These are phyloP conservation scores for Pollenia labialis DNA, from an alignment of 2,888 invertebrate species.

Conservation along the genomic window DNA sequence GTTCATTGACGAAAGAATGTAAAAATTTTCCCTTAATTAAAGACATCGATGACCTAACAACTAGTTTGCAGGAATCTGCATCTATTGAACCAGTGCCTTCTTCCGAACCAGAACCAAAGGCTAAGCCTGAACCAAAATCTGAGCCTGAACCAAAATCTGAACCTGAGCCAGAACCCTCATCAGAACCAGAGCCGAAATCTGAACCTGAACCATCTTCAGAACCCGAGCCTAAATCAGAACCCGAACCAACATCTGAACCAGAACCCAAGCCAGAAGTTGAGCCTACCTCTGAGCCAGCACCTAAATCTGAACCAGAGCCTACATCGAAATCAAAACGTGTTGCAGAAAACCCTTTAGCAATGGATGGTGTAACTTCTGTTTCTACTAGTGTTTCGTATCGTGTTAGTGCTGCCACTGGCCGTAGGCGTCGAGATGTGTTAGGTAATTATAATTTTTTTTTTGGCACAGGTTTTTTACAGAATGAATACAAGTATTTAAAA, in stretches of 20 bases:
- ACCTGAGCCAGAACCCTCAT: conserved; percentile 78
- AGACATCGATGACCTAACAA: conserved; percentile 81
- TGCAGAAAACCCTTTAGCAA: conserved; percentile 84
- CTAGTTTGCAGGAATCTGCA: conserved; percentile 80
- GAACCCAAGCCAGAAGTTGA: conserved; percentile 84
- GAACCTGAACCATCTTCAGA: conserved; percentile 81
- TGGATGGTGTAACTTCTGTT: conserved; percentile 88
- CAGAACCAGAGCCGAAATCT: conserved; percentile 76
- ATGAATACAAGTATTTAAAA: conserved; percentile 33
- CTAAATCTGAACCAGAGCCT: conserved; percentile 83
- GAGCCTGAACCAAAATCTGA: conserved; percentile 77
- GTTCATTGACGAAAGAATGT: conserved; percentile 89
- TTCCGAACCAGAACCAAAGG: conserved; percentile 84
- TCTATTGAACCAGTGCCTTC: conserved; percentile 82
- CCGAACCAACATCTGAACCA: conserved; percentile 80
- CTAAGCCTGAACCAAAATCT: conserved; percentile 84
- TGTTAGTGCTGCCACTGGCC: conserved; percentile 87
- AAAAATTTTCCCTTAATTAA: conserved; percentile 91
- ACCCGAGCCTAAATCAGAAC: conserved; percentile 83
- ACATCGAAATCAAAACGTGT: conserved; percentile 85
- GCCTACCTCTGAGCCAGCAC: conserved; percentile 83
- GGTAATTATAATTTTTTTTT: conserved; percentile 74
- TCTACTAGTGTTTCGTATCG: conserved; percentile 92
- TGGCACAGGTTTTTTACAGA: conserved; percentile 34
- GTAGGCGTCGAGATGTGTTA: conserved; percentile 78